Evolutionary conservation across 2,797 vertebrate genomes (phyloP).

Genomic region (Falco naumanni): DNA sequence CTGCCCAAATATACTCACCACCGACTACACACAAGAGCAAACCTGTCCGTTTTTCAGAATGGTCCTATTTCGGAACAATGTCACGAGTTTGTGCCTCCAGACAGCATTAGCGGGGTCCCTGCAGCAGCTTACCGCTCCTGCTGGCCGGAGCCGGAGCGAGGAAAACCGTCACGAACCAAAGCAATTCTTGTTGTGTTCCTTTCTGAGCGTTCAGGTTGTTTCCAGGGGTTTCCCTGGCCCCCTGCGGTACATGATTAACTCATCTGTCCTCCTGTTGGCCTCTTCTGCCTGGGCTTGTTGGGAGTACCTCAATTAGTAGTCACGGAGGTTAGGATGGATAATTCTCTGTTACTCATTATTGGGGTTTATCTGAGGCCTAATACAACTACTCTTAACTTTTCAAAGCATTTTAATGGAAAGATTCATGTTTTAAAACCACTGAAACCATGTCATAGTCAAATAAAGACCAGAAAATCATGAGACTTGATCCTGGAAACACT

Average conservation of each 20-base stretch:
- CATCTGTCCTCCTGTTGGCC: background rate
- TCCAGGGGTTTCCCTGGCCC: background rate
- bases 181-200: background rate
- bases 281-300: background rate
- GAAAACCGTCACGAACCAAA: background rate
- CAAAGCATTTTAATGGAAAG: background rate
- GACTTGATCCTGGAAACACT: constrained; percentile 48
- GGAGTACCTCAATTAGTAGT: background rate
- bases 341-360: constrained; percentile 17
- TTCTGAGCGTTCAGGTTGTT: background rate
- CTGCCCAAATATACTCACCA: background rate
- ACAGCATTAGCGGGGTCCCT: background rate
- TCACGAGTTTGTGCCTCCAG: constrained; percentile 18
- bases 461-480: background rate
- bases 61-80: background rate
- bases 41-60: background rate
- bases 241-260: background rate
- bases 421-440: constrained; percentile 9
- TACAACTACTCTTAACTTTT: constrained; percentile 18
- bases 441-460: constrained; percentile 9
- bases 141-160: background rate
- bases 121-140: background rate
- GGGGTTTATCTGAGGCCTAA: constrained; percentile 13
- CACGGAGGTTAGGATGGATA: background rate
- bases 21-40: background rate